These are phyloP conservation scores for Rhagoletis pomonella DNA, from an alignment of 1,140 invertebrate genomes.

Conservation along the genomic window DNA sequence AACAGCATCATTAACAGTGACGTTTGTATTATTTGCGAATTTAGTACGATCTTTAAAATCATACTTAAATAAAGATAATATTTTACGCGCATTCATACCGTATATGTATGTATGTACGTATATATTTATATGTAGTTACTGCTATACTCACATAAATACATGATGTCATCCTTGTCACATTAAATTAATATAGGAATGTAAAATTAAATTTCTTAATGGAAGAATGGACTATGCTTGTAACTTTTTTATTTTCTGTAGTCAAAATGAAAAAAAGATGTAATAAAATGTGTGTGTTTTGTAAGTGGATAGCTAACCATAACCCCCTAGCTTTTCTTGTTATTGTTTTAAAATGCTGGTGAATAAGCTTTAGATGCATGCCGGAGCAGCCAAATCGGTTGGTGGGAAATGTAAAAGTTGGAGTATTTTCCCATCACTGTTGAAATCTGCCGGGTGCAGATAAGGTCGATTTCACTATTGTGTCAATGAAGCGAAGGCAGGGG, in stretches of 20 bases:
- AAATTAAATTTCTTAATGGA: neutral
- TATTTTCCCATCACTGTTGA: no score
- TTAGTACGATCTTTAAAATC: neutral
- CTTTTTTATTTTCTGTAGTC: slow-evolving; percentile 6
- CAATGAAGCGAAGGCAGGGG: no score
- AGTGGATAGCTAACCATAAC: neutral
- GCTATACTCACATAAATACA: neutral
- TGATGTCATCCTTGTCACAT: slow-evolving; percentile 9
- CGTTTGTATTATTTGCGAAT: neutral
- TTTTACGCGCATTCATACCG: neutral
- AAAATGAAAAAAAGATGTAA: neutral
- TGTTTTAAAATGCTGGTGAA: neutral
- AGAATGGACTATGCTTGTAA: neutral
- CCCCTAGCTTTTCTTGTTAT: neutral
- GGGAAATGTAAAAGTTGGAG: no score
- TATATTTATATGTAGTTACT: slow-evolving; percentile 13
- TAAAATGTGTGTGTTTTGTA: slow-evolving; percentile 33
- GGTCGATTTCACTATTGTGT: no score
- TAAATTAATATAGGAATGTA: slow-evolving; percentile 20
- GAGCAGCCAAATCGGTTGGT: no score
- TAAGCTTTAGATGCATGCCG: no score
- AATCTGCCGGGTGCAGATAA: no score
- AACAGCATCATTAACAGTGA: neutral
- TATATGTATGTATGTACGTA: neutral
- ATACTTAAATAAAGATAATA: neutral